A percentile compares a stretch with the other conserved stretches of the same genome.
Evolutionary conservation across 2,888 invertebrate genomes (phyloP).

Genomic region (Caenorhabditis wallacei): DNA sequence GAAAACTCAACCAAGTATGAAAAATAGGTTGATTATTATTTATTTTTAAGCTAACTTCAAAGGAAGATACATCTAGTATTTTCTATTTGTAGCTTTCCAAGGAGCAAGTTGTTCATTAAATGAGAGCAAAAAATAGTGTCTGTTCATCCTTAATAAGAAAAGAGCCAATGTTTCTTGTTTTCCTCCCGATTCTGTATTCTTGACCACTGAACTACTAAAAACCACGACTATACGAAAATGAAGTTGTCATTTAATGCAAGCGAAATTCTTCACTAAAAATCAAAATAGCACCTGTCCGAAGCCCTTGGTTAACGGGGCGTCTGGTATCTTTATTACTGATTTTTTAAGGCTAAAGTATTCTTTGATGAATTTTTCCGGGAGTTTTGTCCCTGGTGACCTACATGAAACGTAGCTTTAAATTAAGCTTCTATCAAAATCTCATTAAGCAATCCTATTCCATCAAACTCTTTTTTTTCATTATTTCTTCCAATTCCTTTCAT

Average conservation of each 20-base stretch:
- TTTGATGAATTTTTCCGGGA: too few species aligned
- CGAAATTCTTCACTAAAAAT: slow-evolving; percentile 8
- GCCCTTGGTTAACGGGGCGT: slow-evolving; percentile 4
- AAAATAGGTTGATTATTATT: too few species aligned
- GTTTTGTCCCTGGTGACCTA: too few species aligned
- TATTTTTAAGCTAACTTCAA: too few species aligned
- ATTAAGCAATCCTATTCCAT: background rate
- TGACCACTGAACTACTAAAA: background rate
- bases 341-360: background rate
- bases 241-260: slow-evolving; percentile 1
- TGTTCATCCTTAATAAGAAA: slow-evolving; percentile 21
- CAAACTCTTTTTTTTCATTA: background rate
- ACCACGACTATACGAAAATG: slow-evolving; percentile 50
- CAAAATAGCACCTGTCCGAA: slow-evolving; percentile 45
- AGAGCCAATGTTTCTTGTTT: slow-evolving; percentile 22
- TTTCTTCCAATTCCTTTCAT: background rate
- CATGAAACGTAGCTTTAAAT: too few species aligned
- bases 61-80: too few species aligned
- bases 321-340: background rate
- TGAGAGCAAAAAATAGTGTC: slow-evolving; percentile 20
- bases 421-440: too few species aligned
- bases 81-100: slow-evolving; percentile 6
- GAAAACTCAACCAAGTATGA: background rate
- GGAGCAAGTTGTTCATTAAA: slow-evolving; percentile 27
- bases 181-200: background rate